A percentile compares a stretch with the other conserved stretches of the same genome.
These are phyloP conservation scores for Trypoxylus dichotomus DNA, from an alignment of 1,140 invertebrate genomes.

Conservation along the genomic window DNA sequence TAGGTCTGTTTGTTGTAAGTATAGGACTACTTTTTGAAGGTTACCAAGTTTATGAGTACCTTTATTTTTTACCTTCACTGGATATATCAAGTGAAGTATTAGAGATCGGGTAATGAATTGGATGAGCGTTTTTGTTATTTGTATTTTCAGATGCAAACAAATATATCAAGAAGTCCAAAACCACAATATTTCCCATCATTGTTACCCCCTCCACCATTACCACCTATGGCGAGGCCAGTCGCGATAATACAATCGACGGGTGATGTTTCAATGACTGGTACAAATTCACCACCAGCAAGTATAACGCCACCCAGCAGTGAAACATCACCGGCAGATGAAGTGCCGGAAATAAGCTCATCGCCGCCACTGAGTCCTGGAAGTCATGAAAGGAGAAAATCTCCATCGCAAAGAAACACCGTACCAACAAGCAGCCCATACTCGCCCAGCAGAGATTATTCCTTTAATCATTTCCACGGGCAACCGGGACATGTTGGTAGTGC, in stretches of 20 bases:
- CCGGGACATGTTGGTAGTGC: conserved; percentile 76
- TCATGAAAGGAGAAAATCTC: conserved; percentile 50
- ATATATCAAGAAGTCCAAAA: conserved; percentile 62
- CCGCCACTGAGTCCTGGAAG: conserved; percentile 51
- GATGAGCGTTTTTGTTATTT: background rate
- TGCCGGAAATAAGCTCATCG: conserved; percentile 52
- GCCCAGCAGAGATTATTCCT: conserved; percentile 74
- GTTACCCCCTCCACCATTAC: conserved; percentile 93
- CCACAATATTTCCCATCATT: conserved; percentile 88
- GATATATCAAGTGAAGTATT: too few relatives aligned
- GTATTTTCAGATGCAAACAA: conserved; percentile 48
- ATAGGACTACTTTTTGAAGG: too few relatives aligned
- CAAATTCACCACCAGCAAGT: conserved; percentile 65
- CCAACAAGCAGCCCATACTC: conserved; percentile 53
- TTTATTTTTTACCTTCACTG: too few relatives aligned
- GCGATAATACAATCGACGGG: conserved; percentile 91
- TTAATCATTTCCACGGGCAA: conserved; percentile 87
- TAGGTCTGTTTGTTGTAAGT: too few relatives aligned
- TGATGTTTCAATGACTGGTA: conserved; percentile 58
- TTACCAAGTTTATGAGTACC: too few relatives aligned
- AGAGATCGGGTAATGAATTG: background rate
- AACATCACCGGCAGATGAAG: conserved; percentile 51
- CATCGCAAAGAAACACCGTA: conserved; percentile 47
- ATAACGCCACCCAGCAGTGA: conserved; percentile 60
- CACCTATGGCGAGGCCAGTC: conserved; percentile 93